Base-by-base conservation (phyloP, 2,797 vertebrate genomes). In the Synaphobranchus kaupii region DNA sequence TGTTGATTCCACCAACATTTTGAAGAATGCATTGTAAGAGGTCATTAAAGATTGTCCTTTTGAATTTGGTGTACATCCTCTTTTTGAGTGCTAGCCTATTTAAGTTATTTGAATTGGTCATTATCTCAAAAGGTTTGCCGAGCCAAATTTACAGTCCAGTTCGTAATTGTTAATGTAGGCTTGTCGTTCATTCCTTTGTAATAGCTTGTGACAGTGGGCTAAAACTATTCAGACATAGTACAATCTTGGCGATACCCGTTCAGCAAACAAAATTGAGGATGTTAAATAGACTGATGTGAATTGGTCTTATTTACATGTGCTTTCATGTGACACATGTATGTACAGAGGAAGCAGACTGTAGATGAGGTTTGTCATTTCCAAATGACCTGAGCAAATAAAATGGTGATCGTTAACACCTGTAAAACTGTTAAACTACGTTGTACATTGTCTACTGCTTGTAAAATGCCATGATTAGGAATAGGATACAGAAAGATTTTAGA, bases 21-120 rank as follows among this genome's bases (percentile, higher is more conserved):
- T 84, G 83, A 63, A 84, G 83, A 84, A 84, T 63, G 83, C 83
- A 84, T 84, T 84, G 83, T 58, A 84, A 84, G 83, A 84, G 54
- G 54, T 25, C 22, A 84, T 84, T 84, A 84, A 84, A 84, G 83
- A 84, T 84, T 84, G 83, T 84, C 58, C 83, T 84, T 84, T 84
- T 84, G 83, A 84, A 84, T 84, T 60, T 84, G 34, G 83, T 84
- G 52, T 84, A 60, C 54, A 60, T 84, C 83, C 34, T 60, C 78
- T 48, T 81, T 81, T 81, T n/a, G 22, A 81, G 22, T 50, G 3
- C 20, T 0, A 81, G 20, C 4, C 22, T 22, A 50, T 25, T 81
- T 80, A 47, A 80, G 44, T 12, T 15, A 8, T 47, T 9, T 22
- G 17, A 80, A 80, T 80, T 20, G 39, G 44, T 9, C 44, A 48